Evolutionary conservation across 2,797 vertebrate species (phyloP), one percentile per base, ranked within the genome.

Genomic region (Acridotheres tristis): DNA sequence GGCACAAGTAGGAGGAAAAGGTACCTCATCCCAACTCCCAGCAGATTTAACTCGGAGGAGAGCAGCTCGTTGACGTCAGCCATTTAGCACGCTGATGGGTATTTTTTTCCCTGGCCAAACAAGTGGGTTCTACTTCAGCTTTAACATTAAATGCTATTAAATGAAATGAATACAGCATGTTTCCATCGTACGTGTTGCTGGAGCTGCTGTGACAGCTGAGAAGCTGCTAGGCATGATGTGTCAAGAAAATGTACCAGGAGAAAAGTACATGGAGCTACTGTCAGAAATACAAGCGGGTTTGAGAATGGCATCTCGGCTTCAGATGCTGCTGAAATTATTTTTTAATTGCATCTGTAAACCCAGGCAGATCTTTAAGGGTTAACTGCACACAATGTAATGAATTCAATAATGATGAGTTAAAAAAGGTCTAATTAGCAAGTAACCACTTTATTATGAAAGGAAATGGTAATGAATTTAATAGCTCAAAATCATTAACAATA

Each of bases 381-480:
- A 99, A 98, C 98, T 97, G 94, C 97, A 97, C 96, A 98, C 95
- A 97, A 96, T 96, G 96, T 98, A 98, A 98, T 98, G 98, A 99
- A 99, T 99, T 99, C 98, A 99, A 98, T 99, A 99, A 98, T 98
- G 98, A 98, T 98, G 97, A 98, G 97, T 98, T 98, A 97, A 98
- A 98, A 98, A 98, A 98, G 98, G 98, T 99, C 99, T 99, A 99
- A 99, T 99, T 99, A 99, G 98, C 98, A 98, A 98, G 98, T 98
- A 98, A 98, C 98, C 97, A 98, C 98, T 99, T 99, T 99, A 98
- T 98, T 98, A 98, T 98, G 98, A 98, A 98, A 98, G 98, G 98
- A 98, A 98, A 99, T 98, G 98, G 98, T 99, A 98, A 98, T 97
- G 98, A 98, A 98, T 99, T 99, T 98, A 98, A 98, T 99, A 98